phyloP scores from a whole-genome alignment of 1,140 invertebrate genomes.

The Spodoptera litura region DNA sequence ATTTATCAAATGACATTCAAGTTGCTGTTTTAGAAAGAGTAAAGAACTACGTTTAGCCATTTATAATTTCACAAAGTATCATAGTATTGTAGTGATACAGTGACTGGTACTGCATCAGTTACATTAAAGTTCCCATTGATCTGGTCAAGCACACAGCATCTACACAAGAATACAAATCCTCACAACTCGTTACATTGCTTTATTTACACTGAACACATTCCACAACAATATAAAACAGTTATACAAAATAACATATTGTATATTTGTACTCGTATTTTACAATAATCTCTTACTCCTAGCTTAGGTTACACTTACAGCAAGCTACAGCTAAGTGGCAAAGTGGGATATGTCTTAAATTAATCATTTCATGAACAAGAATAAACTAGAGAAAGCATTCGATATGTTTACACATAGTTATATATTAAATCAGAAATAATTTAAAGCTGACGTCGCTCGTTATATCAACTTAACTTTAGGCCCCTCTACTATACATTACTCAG shows the following conservation, averaged over 20 bases:
- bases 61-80: too few species aligned
- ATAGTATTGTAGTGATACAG: background rate
- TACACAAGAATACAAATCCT: background rate
- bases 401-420: conserved; percentile 61
- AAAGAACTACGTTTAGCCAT: too few species aligned
- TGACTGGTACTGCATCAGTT: background rate
- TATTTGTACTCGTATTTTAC: conserved; percentile 74
- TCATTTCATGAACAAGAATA: conserved; percentile 71
- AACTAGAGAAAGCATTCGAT: conserved; percentile 60
- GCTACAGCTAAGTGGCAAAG: conserved; percentile 73
- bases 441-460: conserved; percentile 62
- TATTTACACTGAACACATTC: conserved; percentile 49
- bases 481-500: conserved; percentile 42
- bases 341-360: conserved; percentile 76
- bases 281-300: conserved; percentile 42
- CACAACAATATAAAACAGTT: conserved; percentile 62
- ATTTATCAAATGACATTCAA: too few species aligned
- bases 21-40: too few species aligned
- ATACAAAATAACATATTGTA: conserved; percentile 70
- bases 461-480: conserved; percentile 51
- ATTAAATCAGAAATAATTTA: conserved; percentile 68
- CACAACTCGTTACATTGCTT: conserved; percentile 21
- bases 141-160: conserved; percentile 25
- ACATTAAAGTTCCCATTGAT: conserved; percentile 1
- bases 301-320: conserved; percentile 59